phyloP scores from a whole-genome alignment of 2,797 vertebrate genomes.

The Mormyrops attenuatus region DNA sequence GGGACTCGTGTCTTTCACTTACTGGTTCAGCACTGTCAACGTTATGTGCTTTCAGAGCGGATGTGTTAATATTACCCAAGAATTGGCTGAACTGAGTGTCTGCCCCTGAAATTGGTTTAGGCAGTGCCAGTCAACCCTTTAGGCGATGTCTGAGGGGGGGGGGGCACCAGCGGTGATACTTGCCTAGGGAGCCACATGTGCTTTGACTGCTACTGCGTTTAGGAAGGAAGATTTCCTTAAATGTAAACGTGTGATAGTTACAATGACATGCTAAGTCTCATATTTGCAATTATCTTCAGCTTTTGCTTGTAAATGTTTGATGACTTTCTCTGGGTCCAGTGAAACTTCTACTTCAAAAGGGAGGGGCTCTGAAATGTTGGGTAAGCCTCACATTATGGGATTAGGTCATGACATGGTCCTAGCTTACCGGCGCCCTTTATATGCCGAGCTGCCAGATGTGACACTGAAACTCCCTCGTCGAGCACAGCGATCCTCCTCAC shows the following conservation, averaged over 20 bases:
- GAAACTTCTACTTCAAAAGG: not conserved
- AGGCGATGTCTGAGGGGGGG: not conserved
- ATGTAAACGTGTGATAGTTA: not conserved
- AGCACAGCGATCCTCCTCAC: not conserved
- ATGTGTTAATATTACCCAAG: not conserved
- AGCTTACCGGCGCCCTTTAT: not conserved
- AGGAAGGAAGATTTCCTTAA: not conserved
- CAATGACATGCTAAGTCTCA: not conserved
- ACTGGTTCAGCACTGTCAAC: not conserved
- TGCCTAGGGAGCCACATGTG: not conserved
- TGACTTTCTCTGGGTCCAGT: not conserved
- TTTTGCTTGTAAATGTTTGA: not conserved
- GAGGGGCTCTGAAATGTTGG: not conserved
- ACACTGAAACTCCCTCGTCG: not conserved
- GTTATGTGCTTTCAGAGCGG: not conserved
- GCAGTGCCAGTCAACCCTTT: not conserved
- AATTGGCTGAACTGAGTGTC: not conserved
- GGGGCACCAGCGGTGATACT: not conserved
- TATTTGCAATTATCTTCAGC: not conserved
- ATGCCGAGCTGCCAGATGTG: not conserved
- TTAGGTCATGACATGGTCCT: not conserved
- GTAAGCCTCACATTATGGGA: not conserved
- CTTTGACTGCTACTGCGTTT: not conserved
- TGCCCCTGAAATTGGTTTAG: too few species aligned
- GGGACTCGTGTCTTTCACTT: not conserved